Percentiles rank a stretch among this genome's conserved stretches.
Evolutionary conservation across 1,140 invertebrate genomes (phyloP).

Genomic region (Medauroidea extradentata): DNA sequence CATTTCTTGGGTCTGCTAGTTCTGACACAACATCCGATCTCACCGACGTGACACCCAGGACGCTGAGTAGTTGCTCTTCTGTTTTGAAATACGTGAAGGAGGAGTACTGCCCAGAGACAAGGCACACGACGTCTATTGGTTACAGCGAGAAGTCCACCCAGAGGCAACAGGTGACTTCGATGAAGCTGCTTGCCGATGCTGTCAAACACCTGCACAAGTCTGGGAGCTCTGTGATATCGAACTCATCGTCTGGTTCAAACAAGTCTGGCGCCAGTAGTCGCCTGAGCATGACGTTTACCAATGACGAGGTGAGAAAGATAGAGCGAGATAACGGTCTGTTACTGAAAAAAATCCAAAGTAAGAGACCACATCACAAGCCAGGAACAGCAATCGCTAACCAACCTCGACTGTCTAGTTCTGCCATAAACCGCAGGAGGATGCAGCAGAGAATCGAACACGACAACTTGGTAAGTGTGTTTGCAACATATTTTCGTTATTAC

Average conservation of each 20-base stretch:
- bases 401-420: constrained; percentile 31
- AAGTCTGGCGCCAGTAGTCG: neutral
- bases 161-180: neutral
- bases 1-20: neutral
- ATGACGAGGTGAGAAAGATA: constrained; percentile 43
- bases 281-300: constrained; percentile 47
- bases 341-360: constrained; percentile 43
- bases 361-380: constrained; percentile 27
- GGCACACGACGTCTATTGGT: no score
- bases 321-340: constrained; percentile 46
- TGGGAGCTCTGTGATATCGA: neutral
- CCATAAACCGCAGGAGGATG: constrained; percentile 37
- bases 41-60: neutral
- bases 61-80: neutral
- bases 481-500: no score
- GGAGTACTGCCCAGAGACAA: neutral
- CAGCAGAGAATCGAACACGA: constrained; percentile 39
- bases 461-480: constrained; percentile 32
- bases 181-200: neutral
- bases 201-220: neutral
- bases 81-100: neutral
- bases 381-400: constrained; percentile 6
- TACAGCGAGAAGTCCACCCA: neutral
- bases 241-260: neutral
- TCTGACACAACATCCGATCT: constrained; percentile 1